Evolutionary conservation across 1,140 invertebrate genomes (phyloP).

Genomic region (Ceratoteleas bidentatus): DNA sequence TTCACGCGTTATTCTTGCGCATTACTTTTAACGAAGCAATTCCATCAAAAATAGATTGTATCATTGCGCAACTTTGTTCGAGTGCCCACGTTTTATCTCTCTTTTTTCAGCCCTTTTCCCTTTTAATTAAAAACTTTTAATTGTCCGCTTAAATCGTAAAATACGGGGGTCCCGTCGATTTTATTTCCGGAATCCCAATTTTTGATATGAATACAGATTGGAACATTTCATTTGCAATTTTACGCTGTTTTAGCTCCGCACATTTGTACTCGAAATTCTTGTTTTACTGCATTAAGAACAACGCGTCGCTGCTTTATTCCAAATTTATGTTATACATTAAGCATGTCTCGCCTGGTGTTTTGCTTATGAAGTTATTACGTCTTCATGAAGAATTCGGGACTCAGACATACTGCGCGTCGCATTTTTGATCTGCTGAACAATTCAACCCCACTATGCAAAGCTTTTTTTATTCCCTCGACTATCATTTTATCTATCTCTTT

Average conservation of each 20-base stretch:
- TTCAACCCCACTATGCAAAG: background rate
- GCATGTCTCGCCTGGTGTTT: background rate
- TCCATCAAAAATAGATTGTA: conserved; percentile 27
- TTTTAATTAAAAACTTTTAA: conserved; percentile 47
- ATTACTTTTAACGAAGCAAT: conserved; percentile 28
- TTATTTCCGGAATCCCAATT: conserved; percentile 2
- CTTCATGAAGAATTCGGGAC: background rate
- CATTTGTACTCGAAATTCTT: conserved; percentile 42
- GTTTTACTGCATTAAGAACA: conserved; percentile 18
- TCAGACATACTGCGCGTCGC: background rate
- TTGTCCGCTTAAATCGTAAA: conserved; percentile 22
- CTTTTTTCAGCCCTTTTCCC: background rate
- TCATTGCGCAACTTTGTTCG: conserved; percentile 21
- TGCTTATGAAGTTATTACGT: background rate
- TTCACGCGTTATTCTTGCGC: conserved; percentile 4
- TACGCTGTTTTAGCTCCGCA: conserved; percentile 17
- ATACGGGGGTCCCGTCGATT: background rate
- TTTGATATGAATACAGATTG: conserved; percentile 33
- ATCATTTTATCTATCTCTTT: no score
- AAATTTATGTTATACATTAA: conserved; percentile 11
- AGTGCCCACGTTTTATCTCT: background rate
- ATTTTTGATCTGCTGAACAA: background rate
- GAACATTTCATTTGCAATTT: conserved; percentile 37
- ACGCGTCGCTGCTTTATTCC: conserved; percentile 1
- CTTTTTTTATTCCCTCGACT: background rate